Evolutionary conservation across 1,140 invertebrate genomes (phyloP), one percentile per base, ranked within the genome.

Genomic region (Drosophila kanapiae): DNA sequence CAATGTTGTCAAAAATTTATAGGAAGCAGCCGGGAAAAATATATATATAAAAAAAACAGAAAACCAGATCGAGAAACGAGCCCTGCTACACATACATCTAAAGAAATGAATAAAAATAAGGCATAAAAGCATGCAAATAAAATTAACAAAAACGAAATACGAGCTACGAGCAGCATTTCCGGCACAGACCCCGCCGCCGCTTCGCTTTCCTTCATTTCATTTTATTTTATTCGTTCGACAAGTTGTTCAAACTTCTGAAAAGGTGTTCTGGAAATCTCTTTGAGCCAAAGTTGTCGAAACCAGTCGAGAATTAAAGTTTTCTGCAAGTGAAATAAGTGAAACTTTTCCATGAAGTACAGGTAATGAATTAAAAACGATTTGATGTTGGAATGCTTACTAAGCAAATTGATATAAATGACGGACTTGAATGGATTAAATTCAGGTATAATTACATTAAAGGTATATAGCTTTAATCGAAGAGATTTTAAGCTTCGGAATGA

Each of bases 1-100:
- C 69, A 67, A 78, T 78, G 84, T 75, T 90, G 85, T 84, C 80
- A 90, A 88, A 90, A 84, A 90, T 90, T 69, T 88, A 90, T 90
- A 49, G 65, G 60, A 69, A 48, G 31, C 63, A 13, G 63, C 40
- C 45, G 18, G 9, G 23, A 33, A 33, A 74, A 23, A 23, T 23
- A 61, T 49, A 63, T 33, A 57, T n/a, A n/a, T 9, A 11, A 40
- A 27, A 29, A 43, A 29, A 35, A 49, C 13, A 37, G 2, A 49
- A 37, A 59, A 27, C 35, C 16, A 42, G 9, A 49, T 14, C 14
- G 10, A 31, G 37, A 61, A 27, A 27, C 43, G 11, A 47, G 40
- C 33, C 31, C 47, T 49, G 42, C 18, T 29, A 65, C 37, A 57
- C 43, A 75, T 58, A 69, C 23, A 23, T 58, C 72, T 65, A 78